A percentile compares a stretch with the other conserved stretches of the same genome.
These are phyloP conservation scores for Auanema freiburgensis DNA, from an alignment of 2,888 invertebrate species.

Conservation along the genomic window DNA sequence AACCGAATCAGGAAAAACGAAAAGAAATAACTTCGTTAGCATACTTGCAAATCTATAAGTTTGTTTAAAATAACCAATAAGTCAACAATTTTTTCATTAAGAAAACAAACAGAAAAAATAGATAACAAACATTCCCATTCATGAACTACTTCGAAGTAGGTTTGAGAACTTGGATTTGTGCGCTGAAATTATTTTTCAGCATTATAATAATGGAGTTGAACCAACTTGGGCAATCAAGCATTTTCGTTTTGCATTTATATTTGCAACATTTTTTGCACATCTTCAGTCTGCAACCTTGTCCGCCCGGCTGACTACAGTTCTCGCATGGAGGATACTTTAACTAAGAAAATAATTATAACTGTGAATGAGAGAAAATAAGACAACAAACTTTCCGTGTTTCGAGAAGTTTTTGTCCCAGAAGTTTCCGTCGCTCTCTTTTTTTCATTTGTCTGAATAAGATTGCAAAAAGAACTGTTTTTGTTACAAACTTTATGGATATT, in stretches of 20 bases:
- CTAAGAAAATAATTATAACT: background rate
- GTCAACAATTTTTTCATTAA: background rate
- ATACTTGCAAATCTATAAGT: no score
- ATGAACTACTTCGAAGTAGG: background rate
- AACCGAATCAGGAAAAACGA: no score
- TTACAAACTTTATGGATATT: slow-evolving; percentile 40
- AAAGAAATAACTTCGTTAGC: no score
- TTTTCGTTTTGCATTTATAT: slow-evolving; percentile 44
- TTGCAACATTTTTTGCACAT: slow-evolving; percentile 58
- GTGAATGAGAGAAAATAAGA: no score
- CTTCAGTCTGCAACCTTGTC: slow-evolving; percentile 44
- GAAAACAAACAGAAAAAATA: background rate
- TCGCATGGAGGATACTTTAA: slow-evolving; percentile 39
- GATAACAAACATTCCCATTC: background rate
- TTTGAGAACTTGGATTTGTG: slow-evolving; percentile 21
- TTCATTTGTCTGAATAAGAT: slow-evolving; percentile 29
- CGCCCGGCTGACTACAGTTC: slow-evolving; percentile 55
- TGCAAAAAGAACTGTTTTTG: no score
- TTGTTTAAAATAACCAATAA: background rate
- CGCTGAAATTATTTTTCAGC: slow-evolving; percentile 17
- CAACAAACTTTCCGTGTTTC: slow-evolving; percentile 18
- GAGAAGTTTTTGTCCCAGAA: slow-evolving; percentile 21
- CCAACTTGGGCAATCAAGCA: slow-evolving; percentile 43
- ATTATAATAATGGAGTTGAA: background rate
- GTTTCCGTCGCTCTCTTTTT: slow-evolving; percentile 36